Conservation (phyloP, 2,888 invertebrate genomes). For the Diarsia rubi region DNA sequence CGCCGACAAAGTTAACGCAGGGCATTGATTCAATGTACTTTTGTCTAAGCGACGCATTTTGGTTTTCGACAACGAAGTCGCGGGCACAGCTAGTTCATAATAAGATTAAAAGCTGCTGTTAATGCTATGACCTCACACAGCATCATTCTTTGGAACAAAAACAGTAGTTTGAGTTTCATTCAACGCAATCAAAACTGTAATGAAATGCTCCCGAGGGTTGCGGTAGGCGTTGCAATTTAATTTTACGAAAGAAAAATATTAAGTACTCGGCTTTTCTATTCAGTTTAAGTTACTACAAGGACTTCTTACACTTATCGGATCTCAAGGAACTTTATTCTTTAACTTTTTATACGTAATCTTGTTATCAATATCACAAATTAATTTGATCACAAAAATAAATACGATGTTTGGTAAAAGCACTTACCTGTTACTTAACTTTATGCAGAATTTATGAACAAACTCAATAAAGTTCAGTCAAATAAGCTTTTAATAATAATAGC, state of each 20-base stretch:
- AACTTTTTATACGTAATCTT: background rate
- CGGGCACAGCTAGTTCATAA: constrained; percentile 5
- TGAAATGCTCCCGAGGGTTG: constrained; percentile 38
- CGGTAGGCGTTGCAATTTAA: constrained; percentile 22
- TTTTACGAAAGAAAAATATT: constrained; percentile 36
- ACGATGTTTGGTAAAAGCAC: background rate
- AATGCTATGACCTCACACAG: constrained; percentile 4
- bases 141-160: constrained; percentile 35
- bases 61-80: too few species aligned
- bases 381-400: background rate
- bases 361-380: background rate
- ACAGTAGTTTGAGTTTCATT: constrained; percentile 37
- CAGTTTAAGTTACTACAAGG: background rate
- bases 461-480: background rate
- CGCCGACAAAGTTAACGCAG: too few species aligned
- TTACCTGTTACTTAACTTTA: background rate
- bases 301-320: background rate
- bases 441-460: background rate
- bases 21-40: too few species aligned
- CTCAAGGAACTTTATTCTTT: constrained; percentile 9
- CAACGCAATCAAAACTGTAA: constrained; percentile 43
- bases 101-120: background rate
- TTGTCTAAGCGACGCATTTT: too few species aligned
- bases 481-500: background rate
- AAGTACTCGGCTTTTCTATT: background rate